Percentiles rank a stretch among this genome's conserved stretches.
These are phyloP conservation scores for Pimephales promelas DNA, from an alignment of 2,113 vertebrate species.

Conservation along the genomic window DNA sequence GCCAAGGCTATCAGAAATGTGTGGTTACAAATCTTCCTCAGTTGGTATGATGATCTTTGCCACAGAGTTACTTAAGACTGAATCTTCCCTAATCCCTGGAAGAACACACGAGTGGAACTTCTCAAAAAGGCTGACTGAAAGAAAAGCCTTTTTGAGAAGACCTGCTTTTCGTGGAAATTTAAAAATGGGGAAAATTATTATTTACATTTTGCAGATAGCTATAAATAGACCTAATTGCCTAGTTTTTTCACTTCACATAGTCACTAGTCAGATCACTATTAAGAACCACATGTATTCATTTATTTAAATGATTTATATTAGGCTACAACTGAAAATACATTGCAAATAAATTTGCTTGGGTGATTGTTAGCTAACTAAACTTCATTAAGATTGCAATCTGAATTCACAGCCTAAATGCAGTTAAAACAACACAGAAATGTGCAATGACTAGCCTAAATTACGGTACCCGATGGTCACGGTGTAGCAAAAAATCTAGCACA, in stretches of 20 bases:
- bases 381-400: background rate
- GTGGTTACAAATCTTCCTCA: background rate
- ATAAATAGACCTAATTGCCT: background rate
- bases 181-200: background rate
- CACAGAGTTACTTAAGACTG: background rate
- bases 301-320: background rate
- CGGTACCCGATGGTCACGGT: too few species aligned
- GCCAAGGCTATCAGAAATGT: background rate
- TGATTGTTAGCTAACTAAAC: background rate
- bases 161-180: background rate
- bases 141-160: background rate
- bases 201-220: background rate
- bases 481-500: background rate
- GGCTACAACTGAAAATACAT: background rate
- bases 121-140: background rate
- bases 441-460: too few species aligned
- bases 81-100: background rate
- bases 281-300: too few species aligned
- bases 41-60: background rate
- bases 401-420: background rate
- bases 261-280: too few species aligned
- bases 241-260: background rate
- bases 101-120: constrained; percentile 1
- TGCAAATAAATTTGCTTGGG: background rate
- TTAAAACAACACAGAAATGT: background rate